Conservation (phyloP, 2,888 invertebrate species). For the Quadroppia sp. region DNA sequence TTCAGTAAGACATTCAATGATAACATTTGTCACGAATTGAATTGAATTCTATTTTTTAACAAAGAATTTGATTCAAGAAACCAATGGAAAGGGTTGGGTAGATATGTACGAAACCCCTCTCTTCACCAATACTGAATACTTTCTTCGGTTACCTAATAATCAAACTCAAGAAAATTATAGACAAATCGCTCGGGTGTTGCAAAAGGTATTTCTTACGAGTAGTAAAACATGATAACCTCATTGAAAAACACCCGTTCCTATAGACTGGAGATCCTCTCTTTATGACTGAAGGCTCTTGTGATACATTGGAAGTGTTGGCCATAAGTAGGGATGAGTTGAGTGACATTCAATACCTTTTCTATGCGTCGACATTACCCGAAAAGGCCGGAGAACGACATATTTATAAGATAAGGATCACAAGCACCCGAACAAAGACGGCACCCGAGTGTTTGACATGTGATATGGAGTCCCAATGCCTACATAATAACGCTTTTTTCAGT, state of each 20-base stretch:
- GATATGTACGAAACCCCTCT: conserved; percentile 45
- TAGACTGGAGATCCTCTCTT: conserved; percentile 43
- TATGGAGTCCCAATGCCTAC: conserved; percentile 54
- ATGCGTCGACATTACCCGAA: conserved; percentile 76
- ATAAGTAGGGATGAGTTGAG: conserved; percentile 29
- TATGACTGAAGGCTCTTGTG: conserved; percentile 46
- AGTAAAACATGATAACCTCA: neutral
- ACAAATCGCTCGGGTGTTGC: conserved; percentile 52
- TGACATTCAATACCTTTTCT: conserved; percentile 64
- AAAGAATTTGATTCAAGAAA: neutral
- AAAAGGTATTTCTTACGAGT: conserved; percentile 48
- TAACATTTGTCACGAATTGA: neutral
- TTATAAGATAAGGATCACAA: conserved; percentile 67
- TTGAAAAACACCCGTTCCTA: neutral
- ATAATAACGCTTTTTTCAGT: conserved; percentile 56
- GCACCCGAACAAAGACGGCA: neutral
- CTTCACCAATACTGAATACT: conserved; percentile 49
- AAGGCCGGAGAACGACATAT: conserved; percentile 82
- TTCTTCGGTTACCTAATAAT: conserved; percentile 50
- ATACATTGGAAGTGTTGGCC: conserved; percentile 43
- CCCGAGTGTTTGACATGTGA: conserved; percentile 79
- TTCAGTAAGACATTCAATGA: conserved; percentile 42
- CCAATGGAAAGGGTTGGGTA: conserved; percentile 45
- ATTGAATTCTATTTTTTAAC: neutral
- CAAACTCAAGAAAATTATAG: conserved; percentile 50